Conservation (phyloP, 2,888 invertebrate species). For the Apocheima hispidaria region DNA sequence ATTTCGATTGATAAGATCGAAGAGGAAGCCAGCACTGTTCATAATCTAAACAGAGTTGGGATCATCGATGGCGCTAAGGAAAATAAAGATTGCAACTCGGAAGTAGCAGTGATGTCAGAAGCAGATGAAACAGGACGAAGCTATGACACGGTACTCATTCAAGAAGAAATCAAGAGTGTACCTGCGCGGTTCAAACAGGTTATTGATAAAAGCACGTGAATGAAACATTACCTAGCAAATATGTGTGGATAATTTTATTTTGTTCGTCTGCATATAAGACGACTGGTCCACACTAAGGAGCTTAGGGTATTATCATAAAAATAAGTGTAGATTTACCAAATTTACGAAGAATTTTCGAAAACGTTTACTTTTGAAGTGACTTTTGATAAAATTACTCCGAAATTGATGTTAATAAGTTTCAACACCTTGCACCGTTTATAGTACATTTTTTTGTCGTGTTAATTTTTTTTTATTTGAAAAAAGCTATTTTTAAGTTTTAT, state of each 20-base stretch:
- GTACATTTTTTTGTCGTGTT: not conserved
- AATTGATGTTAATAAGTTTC: not conserved
- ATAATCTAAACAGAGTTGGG: conserved; percentile 24
- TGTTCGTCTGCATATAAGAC: too few relatives aligned
- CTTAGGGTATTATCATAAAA: too few relatives aligned
- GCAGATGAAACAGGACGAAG: conserved; percentile 6
- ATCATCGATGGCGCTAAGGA: conserved; percentile 13
- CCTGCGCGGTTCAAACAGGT: conserved; percentile 6
- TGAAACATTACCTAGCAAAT: not conserved
- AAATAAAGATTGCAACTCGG: conserved; percentile 10
- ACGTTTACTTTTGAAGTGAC: too few relatives aligned
- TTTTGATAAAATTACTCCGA: too few relatives aligned
- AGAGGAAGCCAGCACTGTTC: conserved; percentile 45
- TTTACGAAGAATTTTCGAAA: too few relatives aligned
- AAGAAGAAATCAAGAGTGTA: conserved; percentile 17
- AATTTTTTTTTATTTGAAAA: not conserved
- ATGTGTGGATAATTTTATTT: too few relatives aligned
- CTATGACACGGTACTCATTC: conserved; percentile 6
- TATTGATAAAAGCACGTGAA: not conserved
- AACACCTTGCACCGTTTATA: too few relatives aligned
- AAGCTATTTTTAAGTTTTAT: not conserved
- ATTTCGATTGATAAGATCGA: conserved; percentile 62
- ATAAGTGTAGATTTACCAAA: too few relatives aligned
- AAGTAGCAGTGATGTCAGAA: conserved; percentile 2
- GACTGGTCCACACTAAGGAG: too few relatives aligned